Evolutionary conservation across 92 coral and sea anemone genomes (phyloP).

Genomic region (Paragorgia papillata): DNA sequence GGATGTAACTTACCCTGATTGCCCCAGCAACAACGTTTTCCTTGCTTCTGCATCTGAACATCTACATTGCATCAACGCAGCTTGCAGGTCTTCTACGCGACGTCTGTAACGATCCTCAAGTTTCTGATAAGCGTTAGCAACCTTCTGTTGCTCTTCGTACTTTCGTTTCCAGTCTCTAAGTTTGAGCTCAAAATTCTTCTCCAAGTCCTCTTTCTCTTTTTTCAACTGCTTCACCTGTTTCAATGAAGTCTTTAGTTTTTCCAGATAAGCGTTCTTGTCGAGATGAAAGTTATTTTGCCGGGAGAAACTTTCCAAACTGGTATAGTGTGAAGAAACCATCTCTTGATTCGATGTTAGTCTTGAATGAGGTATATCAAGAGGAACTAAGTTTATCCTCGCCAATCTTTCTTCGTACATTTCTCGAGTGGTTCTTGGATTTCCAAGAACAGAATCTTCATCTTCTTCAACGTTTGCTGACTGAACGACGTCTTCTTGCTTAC

Average conservation of each 20-base stretch:
- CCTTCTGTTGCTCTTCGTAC: slow-evolving; percentile 97
- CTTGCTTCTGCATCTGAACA: slow-evolving; percentile 55
- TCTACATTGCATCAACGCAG: slow-evolving; percentile 80
- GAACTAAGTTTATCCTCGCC: slow-evolving; percentile 86
- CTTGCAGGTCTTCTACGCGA: slow-evolving; percentile 93
- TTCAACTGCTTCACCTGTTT: slow-evolving; percentile 64
- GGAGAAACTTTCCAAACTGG: slow-evolving; percentile 30
- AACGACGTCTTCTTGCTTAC: neutral
- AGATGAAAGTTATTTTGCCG: slow-evolving; percentile 5
- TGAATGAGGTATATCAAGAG: slow-evolving; percentile 36
- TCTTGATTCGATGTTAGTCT: neutral
- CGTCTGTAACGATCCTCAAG: slow-evolving; percentile 96
- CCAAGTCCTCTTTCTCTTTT: slow-evolving; percentile 72
- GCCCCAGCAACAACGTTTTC: slow-evolving; percentile 23
- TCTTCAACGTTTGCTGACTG: slow-evolving; percentile 19
- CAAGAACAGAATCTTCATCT: slow-evolving; percentile 57
- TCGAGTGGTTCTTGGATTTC: slow-evolving; percentile 76
- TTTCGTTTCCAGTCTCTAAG: slow-evolving; percentile 76
- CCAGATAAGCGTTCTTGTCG: slow-evolving; percentile 27
- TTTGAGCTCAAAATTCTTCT: slow-evolving; percentile 75
- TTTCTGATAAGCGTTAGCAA: slow-evolving; percentile 98
- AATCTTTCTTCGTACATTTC: slow-evolving; percentile 97
- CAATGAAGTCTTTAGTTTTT: slow-evolving; percentile 23
- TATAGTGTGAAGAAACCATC: slow-evolving; percentile 8
- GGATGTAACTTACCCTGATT: slow-evolving; percentile 29